Percentiles rank a stretch among this genome's conserved stretches.
Conservation (phyloP, 2,888 invertebrate species). For the Stenoptilia bipunctidactyla region DNA sequence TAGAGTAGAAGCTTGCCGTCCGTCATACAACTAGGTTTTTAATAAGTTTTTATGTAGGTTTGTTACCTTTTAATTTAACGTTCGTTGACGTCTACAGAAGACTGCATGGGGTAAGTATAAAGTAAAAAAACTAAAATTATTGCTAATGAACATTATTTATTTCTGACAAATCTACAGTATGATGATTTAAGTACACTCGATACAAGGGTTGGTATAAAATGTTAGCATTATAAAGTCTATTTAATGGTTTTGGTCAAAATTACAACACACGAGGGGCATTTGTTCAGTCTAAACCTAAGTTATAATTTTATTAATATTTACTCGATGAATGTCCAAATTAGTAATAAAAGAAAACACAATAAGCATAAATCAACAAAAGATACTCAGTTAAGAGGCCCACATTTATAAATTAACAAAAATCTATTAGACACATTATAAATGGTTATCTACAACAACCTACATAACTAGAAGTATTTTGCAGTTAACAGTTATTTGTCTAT, state of each 20-base stretch:
- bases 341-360: not conserved
- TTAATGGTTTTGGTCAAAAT: constrained; percentile 56
- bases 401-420: not conserved
- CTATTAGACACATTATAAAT: not conserved
- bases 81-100: no score
- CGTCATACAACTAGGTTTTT: no score
- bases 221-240: constrained; percentile 53
- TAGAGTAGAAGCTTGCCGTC: no score
- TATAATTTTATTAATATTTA: not conserved
- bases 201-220: constrained; percentile 70
- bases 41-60: no score
- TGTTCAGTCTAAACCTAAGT: constrained; percentile 4
- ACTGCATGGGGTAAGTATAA: no score
- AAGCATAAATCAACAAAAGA: not conserved
- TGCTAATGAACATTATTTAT: constrained; percentile 68
- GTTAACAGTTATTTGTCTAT: no score
- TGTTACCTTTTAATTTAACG: no score
- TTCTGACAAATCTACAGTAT: constrained; percentile 65
- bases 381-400: not conserved
- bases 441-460: not conserved
- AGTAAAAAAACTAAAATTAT: constrained; percentile 26
- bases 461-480: not conserved
- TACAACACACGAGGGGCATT: constrained; percentile 46
- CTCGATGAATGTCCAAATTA: not conserved
- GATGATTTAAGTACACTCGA: constrained; percentile 67